A percentile compares a stretch with the other conserved stretches of the same genome.
phyloP scores from a whole-genome alignment of 2,888 invertebrate genomes.

The Flabesymbios commensalis region DNA sequence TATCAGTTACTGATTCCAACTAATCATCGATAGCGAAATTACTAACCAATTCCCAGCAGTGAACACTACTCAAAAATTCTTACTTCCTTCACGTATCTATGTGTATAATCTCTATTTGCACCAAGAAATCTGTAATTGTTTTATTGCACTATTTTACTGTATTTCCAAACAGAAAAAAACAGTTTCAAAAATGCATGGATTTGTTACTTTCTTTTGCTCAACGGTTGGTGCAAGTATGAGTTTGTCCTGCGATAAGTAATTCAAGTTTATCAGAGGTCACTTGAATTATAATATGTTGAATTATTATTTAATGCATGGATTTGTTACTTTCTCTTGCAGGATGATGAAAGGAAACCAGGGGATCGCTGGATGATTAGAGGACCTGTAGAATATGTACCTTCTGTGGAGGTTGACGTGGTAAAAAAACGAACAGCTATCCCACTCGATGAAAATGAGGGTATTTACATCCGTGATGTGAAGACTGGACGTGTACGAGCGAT shows the following conservation, averaged over 20 bases:
- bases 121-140: too few species aligned
- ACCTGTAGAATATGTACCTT: slow-evolving; percentile 64
- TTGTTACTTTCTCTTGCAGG: slow-evolving; percentile 18
- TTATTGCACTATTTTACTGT: too few species aligned
- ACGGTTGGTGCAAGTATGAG: too few species aligned
- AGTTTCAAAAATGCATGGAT: too few species aligned
- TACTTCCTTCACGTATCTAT: too few species aligned
- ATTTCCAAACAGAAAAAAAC: too few species aligned
- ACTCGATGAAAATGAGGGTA: slow-evolving; percentile 65
- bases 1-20: too few species aligned
- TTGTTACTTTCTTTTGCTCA: neutral
- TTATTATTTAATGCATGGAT: neutral
- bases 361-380: slow-evolving; percentile 65
- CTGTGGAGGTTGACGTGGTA: slow-evolving; percentile 64
- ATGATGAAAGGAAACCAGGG: slow-evolving; percentile 59
- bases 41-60: too few species aligned
- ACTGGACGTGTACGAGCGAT: slow-evolving; percentile 61
- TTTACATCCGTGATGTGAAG: slow-evolving; percentile 64
- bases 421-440: slow-evolving; percentile 62
- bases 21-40: too few species aligned
- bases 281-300: neutral
- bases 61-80: too few species aligned
- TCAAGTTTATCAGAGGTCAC: neutral
- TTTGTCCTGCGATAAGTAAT: too few species aligned
- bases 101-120: too few species aligned